These are phyloP conservation scores for Drosophila fuyamai DNA, from an alignment of 1,140 invertebrate genomes.

Conservation along the genomic window DNA sequence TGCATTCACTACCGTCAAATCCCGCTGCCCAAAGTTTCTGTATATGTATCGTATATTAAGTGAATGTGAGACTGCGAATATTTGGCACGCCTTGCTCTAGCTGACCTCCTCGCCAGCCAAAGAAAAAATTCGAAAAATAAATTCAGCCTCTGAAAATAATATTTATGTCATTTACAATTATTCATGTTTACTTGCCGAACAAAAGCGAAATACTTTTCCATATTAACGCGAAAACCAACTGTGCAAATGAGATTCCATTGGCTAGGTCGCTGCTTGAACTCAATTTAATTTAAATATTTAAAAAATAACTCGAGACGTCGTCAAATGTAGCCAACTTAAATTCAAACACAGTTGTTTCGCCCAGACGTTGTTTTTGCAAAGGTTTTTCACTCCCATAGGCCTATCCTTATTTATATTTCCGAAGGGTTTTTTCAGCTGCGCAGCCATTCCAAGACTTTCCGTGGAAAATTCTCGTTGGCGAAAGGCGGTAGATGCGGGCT, in stretches of 20 bases:
- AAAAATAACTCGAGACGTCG: slow-evolving; percentile 23
- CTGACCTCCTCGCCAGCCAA: slow-evolving; percentile 15
- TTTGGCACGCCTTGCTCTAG: slow-evolving; percentile 1
- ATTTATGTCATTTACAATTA: slow-evolving; percentile 57
- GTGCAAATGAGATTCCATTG: slow-evolving; percentile 65
- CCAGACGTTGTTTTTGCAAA: slow-evolving; percentile 29
- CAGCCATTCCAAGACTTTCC: slow-evolving; percentile 42
- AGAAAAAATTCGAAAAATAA: slow-evolving; percentile 49
- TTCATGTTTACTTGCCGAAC: slow-evolving; percentile 51
- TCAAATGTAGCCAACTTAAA: slow-evolving; percentile 56
- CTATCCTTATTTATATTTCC: slow-evolving; percentile 8
- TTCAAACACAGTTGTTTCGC: slow-evolving; percentile 64
- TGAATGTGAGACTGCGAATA: neutral
- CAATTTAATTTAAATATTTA: slow-evolving; percentile 36
- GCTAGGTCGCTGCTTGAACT: slow-evolving; percentile 44
- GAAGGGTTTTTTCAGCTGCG: slow-evolving; percentile 52
- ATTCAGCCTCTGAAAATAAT: slow-evolving; percentile 44
- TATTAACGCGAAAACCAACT: slow-evolving; percentile 54
- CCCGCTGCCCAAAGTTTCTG: too few species aligned
- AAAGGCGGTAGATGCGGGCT: slow-evolving; percentile 26
- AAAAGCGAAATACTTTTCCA: slow-evolving; percentile 40
- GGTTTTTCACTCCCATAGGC: slow-evolving; percentile 31
- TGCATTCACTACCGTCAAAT: too few species aligned
- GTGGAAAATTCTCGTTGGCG: slow-evolving; percentile 36
- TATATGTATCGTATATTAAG: neutral